Evolutionary conservation across 1,140 invertebrate species (phyloP), one percentile per base, ranked within the genome.

Genomic region (Tenebrio molitor): DNA sequence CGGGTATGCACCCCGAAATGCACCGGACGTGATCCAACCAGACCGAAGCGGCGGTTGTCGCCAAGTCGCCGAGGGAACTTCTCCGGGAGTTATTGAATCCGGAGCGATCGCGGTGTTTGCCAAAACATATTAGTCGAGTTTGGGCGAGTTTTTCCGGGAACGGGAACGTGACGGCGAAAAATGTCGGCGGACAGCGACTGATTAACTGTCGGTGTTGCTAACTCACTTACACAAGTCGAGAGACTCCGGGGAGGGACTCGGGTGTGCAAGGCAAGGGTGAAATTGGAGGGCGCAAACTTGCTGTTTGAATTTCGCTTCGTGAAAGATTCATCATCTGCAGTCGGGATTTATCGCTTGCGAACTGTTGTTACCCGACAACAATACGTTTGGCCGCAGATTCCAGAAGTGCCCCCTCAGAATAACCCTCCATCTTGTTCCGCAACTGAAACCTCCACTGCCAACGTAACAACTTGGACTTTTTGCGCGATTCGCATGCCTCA

Each of bases 301-400:
- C 21, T 25, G 50, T 58, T 58, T 58, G 50, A 58, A 58, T 58
- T 58, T 58, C 50, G 23, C 50, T 58, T 25, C 50, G 17, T 50
- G 44, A 58, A 58, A 58, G 50, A 50, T 50, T 50, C 44, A 29
- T 58, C 50, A 58, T 58, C 33, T 58, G 12, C 36, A 58, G 3
- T 58, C 5, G 21, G 2, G 17, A 12, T 39, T 39, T 39, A 39
- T 10, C 12, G 36, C n/a, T n/a, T 39, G 2, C 12, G 36, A 39
- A 39, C n/a, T 39, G 36, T 33, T 33, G n/a, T n/a, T n/a, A n/a
- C n/a, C 25, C 25, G 3, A 29, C 25, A 29, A 29, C 8, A 29
- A 29, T n/a, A n/a, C n/a, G n/a, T n/a, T n/a, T n/a, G n/a, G n/a
- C n/a, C n/a, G n/a, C n/a, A n/a, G n/a, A n/a, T n/a, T n/a, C n/a